Conservation (phyloP, 2,797 vertebrate species). For the Tamandua tetradactyla region DNA sequence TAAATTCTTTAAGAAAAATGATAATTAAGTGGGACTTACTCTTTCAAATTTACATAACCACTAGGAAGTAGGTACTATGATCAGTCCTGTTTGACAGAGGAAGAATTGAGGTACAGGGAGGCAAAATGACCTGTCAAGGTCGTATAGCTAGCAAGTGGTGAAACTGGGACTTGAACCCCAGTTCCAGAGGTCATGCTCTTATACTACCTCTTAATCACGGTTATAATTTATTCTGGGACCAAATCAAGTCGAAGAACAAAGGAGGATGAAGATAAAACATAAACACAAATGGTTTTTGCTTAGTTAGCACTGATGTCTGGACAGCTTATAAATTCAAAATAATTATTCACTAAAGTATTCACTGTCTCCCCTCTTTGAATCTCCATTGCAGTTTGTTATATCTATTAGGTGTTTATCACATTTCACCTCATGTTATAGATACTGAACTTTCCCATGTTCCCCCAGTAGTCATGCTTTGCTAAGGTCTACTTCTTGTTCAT, state of each 20-base stretch:
- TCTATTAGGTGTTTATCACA: background rate
- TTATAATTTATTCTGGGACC: background rate
- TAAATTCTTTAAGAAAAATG: background rate
- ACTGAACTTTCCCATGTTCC: background rate
- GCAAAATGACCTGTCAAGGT: background rate
- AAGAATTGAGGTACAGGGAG: background rate
- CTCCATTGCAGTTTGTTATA: background rate
- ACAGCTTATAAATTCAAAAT: background rate
- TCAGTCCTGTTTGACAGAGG: background rate
- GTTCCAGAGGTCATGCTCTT: background rate
- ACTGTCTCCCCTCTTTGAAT: background rate
- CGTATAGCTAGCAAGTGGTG: background rate
- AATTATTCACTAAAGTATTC: slow-evolving; percentile 5
- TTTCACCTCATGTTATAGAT: background rate
- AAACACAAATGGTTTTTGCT: background rate
- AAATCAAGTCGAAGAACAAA: slow-evolving; percentile 35
- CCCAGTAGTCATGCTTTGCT: background rate
- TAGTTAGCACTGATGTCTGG: background rate
- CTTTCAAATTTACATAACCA: slow-evolving; percentile 8
- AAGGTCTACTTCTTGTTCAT: background rate
- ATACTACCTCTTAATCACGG: background rate
- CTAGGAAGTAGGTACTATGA: background rate
- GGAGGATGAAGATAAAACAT: background rate
- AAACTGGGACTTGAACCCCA: background rate
- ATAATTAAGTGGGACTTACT: slow-evolving; percentile 27